Evolutionary conservation across 2,113 vertebrate genomes (phyloP).

Genomic region (Leptodactylus fuscus): DNA sequence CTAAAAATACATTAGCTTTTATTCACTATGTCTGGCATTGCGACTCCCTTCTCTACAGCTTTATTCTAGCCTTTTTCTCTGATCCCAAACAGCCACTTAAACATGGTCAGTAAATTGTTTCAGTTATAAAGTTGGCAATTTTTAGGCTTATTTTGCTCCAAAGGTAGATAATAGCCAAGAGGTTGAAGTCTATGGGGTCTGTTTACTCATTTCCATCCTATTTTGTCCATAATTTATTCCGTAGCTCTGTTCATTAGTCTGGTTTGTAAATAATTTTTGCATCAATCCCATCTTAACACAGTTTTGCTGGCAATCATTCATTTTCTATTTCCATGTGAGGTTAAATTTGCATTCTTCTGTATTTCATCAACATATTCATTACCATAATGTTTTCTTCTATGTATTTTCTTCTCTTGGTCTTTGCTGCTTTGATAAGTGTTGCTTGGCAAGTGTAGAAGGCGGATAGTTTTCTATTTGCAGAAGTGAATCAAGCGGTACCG

Average conservation of each 20-base stretch:
- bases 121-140: not conserved
- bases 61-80: no score
- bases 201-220: not conserved
- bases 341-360: constrained; percentile 10
- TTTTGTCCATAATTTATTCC: constrained; percentile 7
- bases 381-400: constrained; percentile 11
- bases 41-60: no score
- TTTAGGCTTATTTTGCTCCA: not conserved
- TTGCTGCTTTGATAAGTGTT: not conserved
- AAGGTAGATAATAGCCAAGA: no score
- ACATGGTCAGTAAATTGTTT: not conserved
- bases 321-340: constrained; percentile 16
- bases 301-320: not conserved
- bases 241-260: not conserved
- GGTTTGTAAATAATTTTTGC: constrained; percentile 9
- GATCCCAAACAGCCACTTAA: not conserved
- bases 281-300: constrained; percentile 13
- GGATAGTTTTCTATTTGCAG: constrained; percentile 3
- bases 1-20: no score
- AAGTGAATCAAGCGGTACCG: not conserved
- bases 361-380: constrained; percentile 32
- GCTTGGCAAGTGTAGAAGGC: not conserved
- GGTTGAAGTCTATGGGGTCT: not conserved
- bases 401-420: constrained; percentile 1
- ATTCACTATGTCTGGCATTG: no score